phyloP scores from a whole-genome alignment of 2,797 vertebrate species.

The Falco peregrinus region DNA sequence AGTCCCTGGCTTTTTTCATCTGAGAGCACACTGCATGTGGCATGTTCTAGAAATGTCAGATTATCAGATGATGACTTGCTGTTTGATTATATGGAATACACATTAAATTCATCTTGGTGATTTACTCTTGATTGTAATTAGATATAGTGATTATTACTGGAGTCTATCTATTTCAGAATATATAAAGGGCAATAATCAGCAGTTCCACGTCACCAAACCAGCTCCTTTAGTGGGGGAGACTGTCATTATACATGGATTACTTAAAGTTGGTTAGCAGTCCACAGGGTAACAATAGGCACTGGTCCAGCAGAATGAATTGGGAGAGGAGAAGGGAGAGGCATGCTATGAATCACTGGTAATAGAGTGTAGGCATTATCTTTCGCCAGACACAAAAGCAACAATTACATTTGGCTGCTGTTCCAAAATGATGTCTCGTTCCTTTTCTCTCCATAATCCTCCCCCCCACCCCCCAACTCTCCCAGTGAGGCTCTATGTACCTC shows the following conservation, averaged over 20 bases:
- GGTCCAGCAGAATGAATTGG: neutral
- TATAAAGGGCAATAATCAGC: neutral
- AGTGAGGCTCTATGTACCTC: neutral
- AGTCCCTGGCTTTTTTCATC: neutral
- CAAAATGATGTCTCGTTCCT: neutral
- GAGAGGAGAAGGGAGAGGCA: constrained; percentile 15
- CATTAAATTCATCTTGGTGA: neutral
- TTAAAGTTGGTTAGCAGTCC: neutral
- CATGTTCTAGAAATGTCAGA: neutral
- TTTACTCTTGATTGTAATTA: constrained; percentile 6
- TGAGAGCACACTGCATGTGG: neutral
- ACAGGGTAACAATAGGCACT: neutral
- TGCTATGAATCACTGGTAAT: constrained; percentile 42
- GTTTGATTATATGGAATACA: neutral
- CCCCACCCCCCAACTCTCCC: neutral
- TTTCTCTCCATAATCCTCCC: neutral
- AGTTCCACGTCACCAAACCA: neutral
- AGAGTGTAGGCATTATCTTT: constrained; percentile 31
- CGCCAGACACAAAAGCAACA: constrained; percentile 46
- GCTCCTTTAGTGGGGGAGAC: neutral
- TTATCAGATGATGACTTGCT: neutral
- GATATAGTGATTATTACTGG: neutral
- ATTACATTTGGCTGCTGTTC: constrained; percentile 36
- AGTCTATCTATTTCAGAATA: neutral
- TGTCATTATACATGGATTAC: constrained; percentile 13